Evolutionary conservation across 2,797 vertebrate genomes (phyloP).

Genomic region (Tolypeutes matacus): DNA sequence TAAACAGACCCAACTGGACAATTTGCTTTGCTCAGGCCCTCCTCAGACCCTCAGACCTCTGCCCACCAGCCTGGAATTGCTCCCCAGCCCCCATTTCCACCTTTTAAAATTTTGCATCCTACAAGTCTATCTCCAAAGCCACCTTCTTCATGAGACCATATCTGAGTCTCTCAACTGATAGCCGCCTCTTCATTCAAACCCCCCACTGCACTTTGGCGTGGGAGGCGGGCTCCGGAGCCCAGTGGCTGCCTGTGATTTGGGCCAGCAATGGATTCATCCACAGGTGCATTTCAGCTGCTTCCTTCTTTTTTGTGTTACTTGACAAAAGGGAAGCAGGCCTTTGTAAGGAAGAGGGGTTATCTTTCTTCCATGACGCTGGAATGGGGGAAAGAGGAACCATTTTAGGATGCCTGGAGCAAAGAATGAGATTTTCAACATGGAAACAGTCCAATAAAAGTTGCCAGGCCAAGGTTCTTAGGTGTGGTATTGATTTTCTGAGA

Average conservation of each 20-base stretch:
- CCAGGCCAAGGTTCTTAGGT: constrained; percentile 21
- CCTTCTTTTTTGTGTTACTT: not conserved
- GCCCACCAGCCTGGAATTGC: not conserved
- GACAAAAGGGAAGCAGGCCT: constrained; percentile 9
- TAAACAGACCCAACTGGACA: not conserved
- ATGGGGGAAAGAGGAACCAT: not conserved
- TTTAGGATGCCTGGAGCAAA: not conserved
- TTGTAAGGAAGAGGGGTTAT: not conserved
- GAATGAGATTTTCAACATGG: not conserved
- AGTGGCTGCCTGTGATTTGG: not conserved
- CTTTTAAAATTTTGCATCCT: not conserved
- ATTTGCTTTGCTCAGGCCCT: not conserved
- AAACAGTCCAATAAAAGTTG: not conserved
- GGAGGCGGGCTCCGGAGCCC: not conserved
- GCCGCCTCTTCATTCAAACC: not conserved
- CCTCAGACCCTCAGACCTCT: not conserved
- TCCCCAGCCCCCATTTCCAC: not conserved
- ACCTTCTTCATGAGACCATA: not conserved
- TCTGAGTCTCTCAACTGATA: not conserved
- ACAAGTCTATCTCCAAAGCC: not conserved
- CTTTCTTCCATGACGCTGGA: not conserved
- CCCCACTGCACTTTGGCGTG: not conserved
- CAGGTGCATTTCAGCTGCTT: not conserved
- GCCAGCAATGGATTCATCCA: not conserved
- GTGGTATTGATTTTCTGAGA: constrained; percentile 65